Conservation (phyloP, 2,113 vertebrate species). For the Haliaeetus leucogaster region DNA sequence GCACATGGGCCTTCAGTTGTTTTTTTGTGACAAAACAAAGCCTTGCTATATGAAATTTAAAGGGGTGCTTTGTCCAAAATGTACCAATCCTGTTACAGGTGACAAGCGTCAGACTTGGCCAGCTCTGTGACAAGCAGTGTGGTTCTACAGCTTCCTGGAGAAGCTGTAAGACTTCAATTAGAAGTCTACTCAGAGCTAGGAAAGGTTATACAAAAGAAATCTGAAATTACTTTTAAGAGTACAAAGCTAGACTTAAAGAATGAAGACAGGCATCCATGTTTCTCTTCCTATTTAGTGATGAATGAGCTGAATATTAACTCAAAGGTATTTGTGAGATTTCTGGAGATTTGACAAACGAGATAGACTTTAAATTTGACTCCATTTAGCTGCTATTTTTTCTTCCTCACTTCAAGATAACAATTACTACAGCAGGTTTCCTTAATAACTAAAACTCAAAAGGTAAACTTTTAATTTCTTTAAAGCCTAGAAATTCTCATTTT, state of each 20-base stretch:
- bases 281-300: not conserved
- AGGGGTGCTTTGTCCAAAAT: not conserved
- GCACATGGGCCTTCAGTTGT: not conserved
- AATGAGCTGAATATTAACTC: not conserved
- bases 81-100: not conserved
- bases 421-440: not conserved
- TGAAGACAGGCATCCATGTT: not conserved
- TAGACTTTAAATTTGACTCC: not conserved
- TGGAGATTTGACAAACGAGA: not conserved
- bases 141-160: not conserved
- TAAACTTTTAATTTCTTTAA: not conserved
- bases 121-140: not conserved
- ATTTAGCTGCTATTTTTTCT: not conserved
- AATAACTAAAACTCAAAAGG: not conserved
- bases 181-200: not conserved
- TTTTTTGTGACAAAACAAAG: not conserved
- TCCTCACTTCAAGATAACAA: not conserved
- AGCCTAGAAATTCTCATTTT: not conserved
- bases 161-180: not conserved
- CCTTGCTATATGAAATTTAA: not conserved
- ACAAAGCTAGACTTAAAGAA: not conserved
- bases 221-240: not conserved
- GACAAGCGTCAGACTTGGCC: not conserved
- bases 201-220: not conserved
- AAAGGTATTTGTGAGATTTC: not conserved